Evolutionary conservation across 2,113 vertebrate species (phyloP), one percentile per base, ranked within the genome.

Genomic region (Xyrauchen texanus): DNA sequence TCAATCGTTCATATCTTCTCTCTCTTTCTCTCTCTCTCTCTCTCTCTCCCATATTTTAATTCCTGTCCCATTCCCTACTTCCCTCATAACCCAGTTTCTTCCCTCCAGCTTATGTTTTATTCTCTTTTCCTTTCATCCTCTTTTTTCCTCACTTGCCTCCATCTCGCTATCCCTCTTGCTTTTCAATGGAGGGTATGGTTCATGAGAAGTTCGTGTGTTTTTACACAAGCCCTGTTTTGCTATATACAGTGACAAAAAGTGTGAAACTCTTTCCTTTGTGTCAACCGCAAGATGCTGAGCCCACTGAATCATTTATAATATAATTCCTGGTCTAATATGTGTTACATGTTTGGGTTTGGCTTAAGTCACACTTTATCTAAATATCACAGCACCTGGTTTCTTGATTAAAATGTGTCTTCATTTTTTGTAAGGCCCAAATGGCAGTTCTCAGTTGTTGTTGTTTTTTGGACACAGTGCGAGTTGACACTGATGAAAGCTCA

Each of bases 161-260:
- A 58, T 61, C 49, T 57, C 42, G 11, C 21, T 34, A 34, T 34
- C 21, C 21, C 63, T 66, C 13, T 34, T 9, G 16, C 66, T 16
- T 55, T 12, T 55, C 12, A 10, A 1, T 15, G 8, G 49, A 70
- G 13, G 15, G 6, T 7, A 57, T 58, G 34, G 34, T n/a, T n/a
- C n/a, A n/a, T 58, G 68, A 10, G 52, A 70, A 70, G 68, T n/a
- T 70, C 34, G 5, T 45, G 52, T 57, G 52, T 44, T 70, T 70
- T 42, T 55, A 55, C 68, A 70, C 68, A 53, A 21, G 11, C 53
- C 16, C 21, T 44, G 3, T 2, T 6, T 13, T 57, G 52, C 51
- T 70, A 70, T 70, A 70, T 7, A 44, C 68, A 57, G 34, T 70
- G 68, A 44, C 7, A 55, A 44, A n/a, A 9, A 21, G 68, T 15